Base-by-base conservation (phyloP, 53 echinoderm and acorn worm genomes). In the Astropecten irregularis region DNA sequence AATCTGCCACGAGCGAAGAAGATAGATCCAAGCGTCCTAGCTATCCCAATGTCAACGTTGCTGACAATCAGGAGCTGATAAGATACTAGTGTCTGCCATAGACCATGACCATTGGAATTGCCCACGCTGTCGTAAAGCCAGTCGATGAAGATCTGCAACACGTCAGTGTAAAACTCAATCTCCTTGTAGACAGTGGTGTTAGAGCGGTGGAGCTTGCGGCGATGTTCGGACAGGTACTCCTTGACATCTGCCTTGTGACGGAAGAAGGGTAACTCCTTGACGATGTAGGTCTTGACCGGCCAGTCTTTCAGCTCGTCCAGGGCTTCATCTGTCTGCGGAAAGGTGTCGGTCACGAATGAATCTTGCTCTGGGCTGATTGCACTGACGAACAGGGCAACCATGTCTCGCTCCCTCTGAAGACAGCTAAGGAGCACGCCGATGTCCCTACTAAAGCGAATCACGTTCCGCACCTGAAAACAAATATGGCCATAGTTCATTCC, bases 71-170 rank as follows among this genome's bases (percentile, higher is more conserved):
- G 82, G 4, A 92, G 77, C 32, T 92, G 92, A 42, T 92, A 92
- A 15, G 92, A 88, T 18, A 92, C 92, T 52, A 92, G 64, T 9
- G 92, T 92, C 53, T 83, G 84, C 92, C 92, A 92, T 10, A 92
- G 52, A 3, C 88, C 88, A 65, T 87, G 83, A 10, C 92, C 92
- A 40, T 92, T 88, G 14, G 92, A 92, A 64, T 92, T 92, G 20
- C 92, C 92, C 7, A 92, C 88, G 58, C 92, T 92, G 36, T 88
- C 92, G 81, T 92, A 92, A 15, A 92, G 85, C 92, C 92, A 92
- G 49, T 92, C 92, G 37, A 92, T 88, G 66, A 92, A 84, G 73
- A 92, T 92, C 39, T 89, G 92, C 16, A 92, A 62, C 11, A 85
- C 68, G 28, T 86, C 85, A 32, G 92, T 92, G 71, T 92, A 92